Conservation (phyloP, 1,140 invertebrate genomes). For the Heliothis subflexa region DNA sequence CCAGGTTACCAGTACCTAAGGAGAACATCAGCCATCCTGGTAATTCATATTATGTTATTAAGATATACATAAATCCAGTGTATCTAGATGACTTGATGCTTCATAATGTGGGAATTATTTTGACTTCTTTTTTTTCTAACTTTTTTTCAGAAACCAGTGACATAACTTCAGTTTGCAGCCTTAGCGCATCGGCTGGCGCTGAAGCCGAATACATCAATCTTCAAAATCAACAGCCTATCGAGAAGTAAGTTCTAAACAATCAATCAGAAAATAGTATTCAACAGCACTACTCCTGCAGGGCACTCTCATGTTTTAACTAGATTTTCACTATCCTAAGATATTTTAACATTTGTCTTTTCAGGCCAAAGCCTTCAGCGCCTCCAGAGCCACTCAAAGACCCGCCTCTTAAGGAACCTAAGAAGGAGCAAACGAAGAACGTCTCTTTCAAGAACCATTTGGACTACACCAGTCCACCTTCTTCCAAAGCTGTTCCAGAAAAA, state of each 20-base stretch:
- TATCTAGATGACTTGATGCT: not conserved
- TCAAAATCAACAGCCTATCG: slow-evolving; percentile 68
- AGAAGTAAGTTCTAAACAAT: slow-evolving; percentile 65
- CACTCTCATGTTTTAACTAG: no score
- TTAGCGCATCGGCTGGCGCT: slow-evolving; percentile 84
- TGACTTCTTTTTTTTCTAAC: no score
- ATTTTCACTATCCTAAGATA: not conserved
- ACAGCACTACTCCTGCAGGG: no score
- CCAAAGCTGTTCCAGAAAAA: slow-evolving; percentile 83
- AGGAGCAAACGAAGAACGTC: slow-evolving; percentile 84
- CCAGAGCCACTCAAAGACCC: slow-evolving; percentile 73
- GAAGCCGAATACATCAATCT: slow-evolving; percentile 76
- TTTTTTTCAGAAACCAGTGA: slow-evolving; percentile 86
- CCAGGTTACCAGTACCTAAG: slow-evolving; percentile 71
- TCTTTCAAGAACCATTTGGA: slow-evolving; percentile 85
- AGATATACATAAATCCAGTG: no score
- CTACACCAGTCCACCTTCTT: slow-evolving; percentile 79
- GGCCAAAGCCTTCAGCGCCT: slow-evolving; percentile 71
- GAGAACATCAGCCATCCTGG: slow-evolving; percentile 84
- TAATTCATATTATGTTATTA: slow-evolving; percentile 45
- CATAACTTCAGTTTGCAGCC: slow-evolving; percentile 87
- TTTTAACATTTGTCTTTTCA: slow-evolving; percentile 39
- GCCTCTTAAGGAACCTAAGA: slow-evolving; percentile 74
- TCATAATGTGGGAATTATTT: not conserved
- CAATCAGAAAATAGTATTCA: no score